These are phyloP conservation scores for Drosophila ohnishii DNA, from an alignment of 1,140 invertebrate genomes.

Conservation along the genomic window DNA sequence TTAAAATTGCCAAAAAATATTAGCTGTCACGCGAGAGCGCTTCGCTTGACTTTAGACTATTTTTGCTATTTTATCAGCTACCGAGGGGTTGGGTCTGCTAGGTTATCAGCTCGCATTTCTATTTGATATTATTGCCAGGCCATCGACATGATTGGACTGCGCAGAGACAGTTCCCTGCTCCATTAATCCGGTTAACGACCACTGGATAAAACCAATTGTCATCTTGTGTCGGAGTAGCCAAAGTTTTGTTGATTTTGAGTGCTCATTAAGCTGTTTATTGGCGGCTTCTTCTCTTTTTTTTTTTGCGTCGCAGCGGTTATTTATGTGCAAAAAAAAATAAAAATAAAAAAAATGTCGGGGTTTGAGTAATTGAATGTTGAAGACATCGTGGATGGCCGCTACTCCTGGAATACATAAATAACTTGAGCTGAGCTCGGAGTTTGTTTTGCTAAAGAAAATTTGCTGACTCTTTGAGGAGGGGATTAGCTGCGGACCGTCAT, in stretches of 20 bases:
- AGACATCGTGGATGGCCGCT: slow-evolving; percentile 11
- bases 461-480: slow-evolving; percentile 8
- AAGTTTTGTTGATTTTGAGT: slow-evolving; percentile 38
- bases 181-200: slow-evolving; percentile 26
- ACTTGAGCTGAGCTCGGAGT: slow-evolving; percentile 1
- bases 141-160: slow-evolving; percentile 22
- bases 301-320: slow-evolving; percentile 20
- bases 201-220: slow-evolving; percentile 34
- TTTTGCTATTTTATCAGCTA: slow-evolving; percentile 53
- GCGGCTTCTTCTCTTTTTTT: slow-evolving; percentile 35
- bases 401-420: slow-evolving; percentile 37
- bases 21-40: slow-evolving; percentile 67
- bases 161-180: neutral
- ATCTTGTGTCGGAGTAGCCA: slow-evolving; percentile 7
- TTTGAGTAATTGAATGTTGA: slow-evolving; percentile 43
- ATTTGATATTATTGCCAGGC: slow-evolving; percentile 16
- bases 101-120: slow-evolving; percentile 50
- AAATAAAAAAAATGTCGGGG: neutral
- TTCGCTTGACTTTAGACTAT: slow-evolving; percentile 30
- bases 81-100: neutral
- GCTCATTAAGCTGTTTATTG: slow-evolving; percentile 58
- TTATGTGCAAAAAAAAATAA: slow-evolving; percentile 26
- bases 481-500: slow-evolving; percentile 36
- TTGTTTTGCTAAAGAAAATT: slow-evolving; percentile 11
- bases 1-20: slow-evolving; percentile 59